Conservation (phyloP, 1,140 invertebrate genomes). For the Laodelphax striatellus region DNA sequence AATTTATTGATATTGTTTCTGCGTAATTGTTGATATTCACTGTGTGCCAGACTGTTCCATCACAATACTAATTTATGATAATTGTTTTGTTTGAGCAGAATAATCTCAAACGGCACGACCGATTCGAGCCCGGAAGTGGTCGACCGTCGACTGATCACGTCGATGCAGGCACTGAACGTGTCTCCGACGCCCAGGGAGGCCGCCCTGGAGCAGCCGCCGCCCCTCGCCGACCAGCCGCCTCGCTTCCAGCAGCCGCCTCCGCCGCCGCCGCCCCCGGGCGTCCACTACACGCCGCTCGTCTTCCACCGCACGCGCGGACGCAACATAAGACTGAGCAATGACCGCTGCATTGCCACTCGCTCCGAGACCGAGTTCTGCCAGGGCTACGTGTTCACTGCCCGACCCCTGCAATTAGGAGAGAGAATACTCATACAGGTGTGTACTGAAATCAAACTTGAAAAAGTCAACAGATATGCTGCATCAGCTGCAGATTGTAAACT, state of each 20-base stretch:
- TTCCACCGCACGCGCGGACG: slow-evolving; percentile 68
- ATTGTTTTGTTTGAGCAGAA: not conserved
- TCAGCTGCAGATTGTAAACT: too few relatives aligned
- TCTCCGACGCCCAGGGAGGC: slow-evolving; percentile 21
- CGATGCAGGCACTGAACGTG: slow-evolving; percentile 21
- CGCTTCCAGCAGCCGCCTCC: slow-evolving; percentile 12
- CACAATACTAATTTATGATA: too few relatives aligned
- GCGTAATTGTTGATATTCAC: too few relatives aligned
- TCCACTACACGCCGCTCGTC: slow-evolving; percentile 51
- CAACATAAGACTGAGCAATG: slow-evolving; percentile 70
- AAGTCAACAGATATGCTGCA: too few relatives aligned
- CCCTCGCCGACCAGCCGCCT: slow-evolving; percentile 5
- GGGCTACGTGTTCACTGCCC: slow-evolving; percentile 84
- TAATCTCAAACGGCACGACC: not conserved
- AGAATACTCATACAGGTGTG: slow-evolving; percentile 72
- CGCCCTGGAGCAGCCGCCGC: slow-evolving; percentile 22
- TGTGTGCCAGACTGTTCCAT: too few relatives aligned
- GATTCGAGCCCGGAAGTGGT: slow-evolving; percentile 12
- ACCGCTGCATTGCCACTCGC: slow-evolving; percentile 67
- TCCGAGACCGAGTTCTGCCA: slow-evolving; percentile 81
- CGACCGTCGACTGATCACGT: slow-evolving; percentile 16
- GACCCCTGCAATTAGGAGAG: slow-evolving; percentile 75
- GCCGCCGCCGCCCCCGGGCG: slow-evolving; percentile 26
- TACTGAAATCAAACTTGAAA: too few relatives aligned
- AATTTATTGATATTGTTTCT: too few relatives aligned